Percentiles rank a stretch among this genome's conserved stretches.
Evolutionary conservation across 2,888 invertebrate genomes (phyloP).

Genomic region (Autographa gamma): DNA sequence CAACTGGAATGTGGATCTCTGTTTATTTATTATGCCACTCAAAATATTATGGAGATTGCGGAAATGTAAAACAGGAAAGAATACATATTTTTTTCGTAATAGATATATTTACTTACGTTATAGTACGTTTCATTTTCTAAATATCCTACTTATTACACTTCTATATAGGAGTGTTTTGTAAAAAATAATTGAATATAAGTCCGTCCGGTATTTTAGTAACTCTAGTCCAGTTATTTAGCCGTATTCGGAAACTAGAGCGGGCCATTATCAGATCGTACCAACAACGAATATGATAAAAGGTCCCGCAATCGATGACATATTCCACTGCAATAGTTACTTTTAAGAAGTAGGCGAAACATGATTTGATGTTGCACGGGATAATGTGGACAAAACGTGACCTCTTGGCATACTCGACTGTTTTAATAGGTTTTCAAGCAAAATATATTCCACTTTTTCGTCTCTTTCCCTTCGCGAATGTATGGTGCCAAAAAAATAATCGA

Average conservation of each 20-base stretch:
- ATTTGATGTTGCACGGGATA: constrained; percentile 31
- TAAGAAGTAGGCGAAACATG: constrained; percentile 55
- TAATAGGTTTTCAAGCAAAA: constrained; percentile 27
- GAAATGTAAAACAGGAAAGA: too few species aligned
- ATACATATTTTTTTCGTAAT: too few species aligned
- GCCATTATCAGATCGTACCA: constrained; percentile 45
- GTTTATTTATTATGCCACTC: background rate
- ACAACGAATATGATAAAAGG: constrained; percentile 60
- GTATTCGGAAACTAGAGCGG: constrained; percentile 16
- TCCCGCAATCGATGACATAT: constrained; percentile 62
- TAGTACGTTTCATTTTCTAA: too few species aligned
- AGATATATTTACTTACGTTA: too few species aligned
- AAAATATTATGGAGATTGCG: background rate
- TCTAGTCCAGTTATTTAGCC: background rate
- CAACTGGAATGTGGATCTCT: constrained; percentile 7
- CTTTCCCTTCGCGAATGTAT: constrained; percentile 21
- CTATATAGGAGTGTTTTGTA: background rate
- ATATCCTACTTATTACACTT: too few species aligned
- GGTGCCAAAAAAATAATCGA: constrained; percentile 46
- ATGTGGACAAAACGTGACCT: constrained; percentile 37
- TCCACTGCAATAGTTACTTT: constrained; percentile 63
- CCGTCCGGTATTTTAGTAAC: background rate
- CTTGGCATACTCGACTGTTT: constrained; percentile 32
- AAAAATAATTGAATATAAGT: background rate
- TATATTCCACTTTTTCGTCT: constrained; percentile 19